phyloP scores from a whole-genome alignment of 2,113 vertebrate genomes.

The Cryptomyrus ogoouensis region DNA sequence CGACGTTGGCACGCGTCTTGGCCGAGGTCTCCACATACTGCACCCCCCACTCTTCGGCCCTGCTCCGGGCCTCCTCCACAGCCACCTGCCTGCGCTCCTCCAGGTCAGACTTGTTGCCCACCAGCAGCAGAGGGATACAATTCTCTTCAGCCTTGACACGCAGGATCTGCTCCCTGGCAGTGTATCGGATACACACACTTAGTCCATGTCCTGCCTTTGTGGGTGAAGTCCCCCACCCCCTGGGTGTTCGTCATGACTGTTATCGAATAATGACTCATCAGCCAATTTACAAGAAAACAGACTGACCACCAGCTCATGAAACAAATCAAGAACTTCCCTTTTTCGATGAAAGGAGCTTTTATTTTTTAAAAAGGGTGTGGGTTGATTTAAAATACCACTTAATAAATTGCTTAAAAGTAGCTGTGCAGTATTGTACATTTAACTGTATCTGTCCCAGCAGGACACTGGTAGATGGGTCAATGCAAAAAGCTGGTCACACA shows the following conservation, averaged over 20 bases:
- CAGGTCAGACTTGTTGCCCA: constrained; percentile 94
- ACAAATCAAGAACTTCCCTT: background rate
- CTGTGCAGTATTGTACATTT: background rate
- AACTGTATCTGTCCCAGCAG: background rate
- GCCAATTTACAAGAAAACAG: background rate
- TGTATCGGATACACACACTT: background rate
- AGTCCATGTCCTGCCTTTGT: background rate
- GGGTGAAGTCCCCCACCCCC: too few relatives aligned
- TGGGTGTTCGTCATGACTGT: background rate
- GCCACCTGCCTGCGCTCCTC: constrained; percentile 86
- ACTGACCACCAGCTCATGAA: background rate
- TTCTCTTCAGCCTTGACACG: constrained; percentile 93
- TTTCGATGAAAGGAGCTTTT: background rate
- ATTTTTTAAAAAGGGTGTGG: background rate
- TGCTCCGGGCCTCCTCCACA: constrained; percentile 71
- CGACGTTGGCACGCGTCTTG: constrained; percentile 92
- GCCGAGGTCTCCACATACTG: constrained; percentile 96
- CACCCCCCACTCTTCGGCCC: constrained; percentile 83
- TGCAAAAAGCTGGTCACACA: background rate
- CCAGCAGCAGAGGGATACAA: constrained; percentile 81
- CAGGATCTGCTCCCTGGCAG: constrained; percentile 86
- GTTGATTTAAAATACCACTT: background rate
- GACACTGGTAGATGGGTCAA: background rate
- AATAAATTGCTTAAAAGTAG: background rate
- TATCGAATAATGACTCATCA: background rate